Evolutionary conservation across 2,797 vertebrate genomes (phyloP), one percentile per base, ranked within the genome.

Genomic region (Acipenser oxyrinchus): DNA sequence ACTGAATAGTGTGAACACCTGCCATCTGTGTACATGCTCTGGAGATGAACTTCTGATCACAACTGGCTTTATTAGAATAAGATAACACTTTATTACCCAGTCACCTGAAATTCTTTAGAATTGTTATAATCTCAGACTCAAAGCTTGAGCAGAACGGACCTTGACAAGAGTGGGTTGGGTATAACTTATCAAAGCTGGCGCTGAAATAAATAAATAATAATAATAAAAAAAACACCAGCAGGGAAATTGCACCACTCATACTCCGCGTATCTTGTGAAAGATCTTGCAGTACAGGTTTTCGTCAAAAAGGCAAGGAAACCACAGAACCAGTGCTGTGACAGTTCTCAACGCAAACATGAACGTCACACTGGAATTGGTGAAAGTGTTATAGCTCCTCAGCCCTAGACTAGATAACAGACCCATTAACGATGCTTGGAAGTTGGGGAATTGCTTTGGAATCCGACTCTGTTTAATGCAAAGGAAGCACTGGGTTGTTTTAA

Each of bases 11-110:
- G 52, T 55, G 9, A 55, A 71, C 70, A 73, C 77, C 69, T 72
- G 73, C 68, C 73, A 79, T 77, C 69, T 74, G 64, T 74, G 72
- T 71, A 64, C 18, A 67, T 73, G 57, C 66, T 68, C 74, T 60
- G 67, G 70, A 62, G 74, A 69, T 88, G 88, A 89, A 84, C 87
- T 90, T 91, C 85, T 87, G 83, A 87, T 88, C 84, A 83, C 82
- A 84, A 83, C 86, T 82, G 68, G 79, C 72, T 90, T 90, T 88
- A 90, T 91, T 88, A 86, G 85, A 67, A 73, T 75, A 66, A 81
- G 86, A 89, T 89, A 83, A 86, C 75, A 73, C 69, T 87, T 88
- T 86, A 89, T 83, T 79, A 76, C 83, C 72, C 75, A 80, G 83
- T 84, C 83, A 85, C 82, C 72, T 69, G 69, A 63, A 79, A 75